Conservation (phyloP, 1,140 invertebrate genomes). For the Pachyrhynchus sulphureomaculatus region DNA sequence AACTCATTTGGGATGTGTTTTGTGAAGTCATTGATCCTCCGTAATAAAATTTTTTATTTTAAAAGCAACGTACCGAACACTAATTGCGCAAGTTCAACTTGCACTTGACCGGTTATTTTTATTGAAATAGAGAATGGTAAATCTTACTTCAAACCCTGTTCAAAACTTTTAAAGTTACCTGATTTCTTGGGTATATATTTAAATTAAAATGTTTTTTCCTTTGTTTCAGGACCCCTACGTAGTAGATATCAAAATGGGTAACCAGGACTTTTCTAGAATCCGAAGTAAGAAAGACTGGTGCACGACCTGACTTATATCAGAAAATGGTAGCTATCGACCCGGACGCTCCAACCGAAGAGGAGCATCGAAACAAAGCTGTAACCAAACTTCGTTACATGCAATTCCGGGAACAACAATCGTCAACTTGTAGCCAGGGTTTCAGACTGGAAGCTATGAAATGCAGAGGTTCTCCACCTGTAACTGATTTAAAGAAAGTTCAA, state of each 20-base stretch:
- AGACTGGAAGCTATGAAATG: conserved; percentile 94
- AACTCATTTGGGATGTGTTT: too few species aligned
- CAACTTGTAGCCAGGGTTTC: conserved; percentile 89
- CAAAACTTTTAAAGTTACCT: too few species aligned
- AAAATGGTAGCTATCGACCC: conserved; percentile 95
- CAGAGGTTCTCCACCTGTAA: conserved; percentile 71
- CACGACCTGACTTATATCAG: conserved; percentile 77
- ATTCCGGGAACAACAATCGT: conserved; percentile 91
- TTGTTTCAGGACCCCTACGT: conserved; percentile 72
- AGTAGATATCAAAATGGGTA: conserved; percentile 93
- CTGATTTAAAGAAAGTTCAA: conserved; percentile 76
- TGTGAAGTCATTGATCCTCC: too few species aligned
- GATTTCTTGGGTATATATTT: too few species aligned
- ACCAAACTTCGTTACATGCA: conserved; percentile 95
- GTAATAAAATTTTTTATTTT: too few species aligned
- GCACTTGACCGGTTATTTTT: too few species aligned
- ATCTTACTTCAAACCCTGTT: not conserved
- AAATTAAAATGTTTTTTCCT: not conserved
- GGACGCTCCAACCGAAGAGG: conserved; percentile 78
- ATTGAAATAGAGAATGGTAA: not conserved
- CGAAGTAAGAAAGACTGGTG: conserved; percentile 83
- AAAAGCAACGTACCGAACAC: too few species aligned
- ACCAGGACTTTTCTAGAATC: conserved; percentile 90
- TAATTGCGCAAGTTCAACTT: too few species aligned
- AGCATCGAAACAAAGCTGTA: conserved; percentile 75